Evolutionary conservation across 2,888 invertebrate species (phyloP).

Genomic region (Agrotis puta): DNA sequence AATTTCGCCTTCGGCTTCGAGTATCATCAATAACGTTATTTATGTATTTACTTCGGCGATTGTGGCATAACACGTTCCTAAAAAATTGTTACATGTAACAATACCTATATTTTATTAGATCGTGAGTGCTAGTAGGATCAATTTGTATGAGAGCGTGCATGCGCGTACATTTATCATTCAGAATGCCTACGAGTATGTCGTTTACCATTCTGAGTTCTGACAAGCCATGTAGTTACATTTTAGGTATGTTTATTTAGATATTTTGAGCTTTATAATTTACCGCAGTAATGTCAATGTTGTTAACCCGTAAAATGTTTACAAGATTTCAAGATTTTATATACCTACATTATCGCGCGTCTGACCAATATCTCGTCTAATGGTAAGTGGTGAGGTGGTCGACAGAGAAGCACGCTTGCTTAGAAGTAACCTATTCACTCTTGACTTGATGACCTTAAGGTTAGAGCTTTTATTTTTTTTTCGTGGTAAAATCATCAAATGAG

Average conservation of each 20-base stretch:
- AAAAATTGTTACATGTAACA: conserved; percentile 19
- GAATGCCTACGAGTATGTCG: conserved; percentile 24
- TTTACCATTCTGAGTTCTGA: conserved; percentile 42
- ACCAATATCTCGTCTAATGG: too few relatives aligned
- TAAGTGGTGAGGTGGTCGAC: too few relatives aligned
- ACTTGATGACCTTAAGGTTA: too few relatives aligned
- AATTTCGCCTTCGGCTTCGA: neutral
- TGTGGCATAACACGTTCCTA: neutral
- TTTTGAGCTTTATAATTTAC: neutral
- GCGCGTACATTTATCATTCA: conserved; percentile 42
- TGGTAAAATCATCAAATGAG: too few relatives aligned
- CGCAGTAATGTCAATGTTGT: neutral
- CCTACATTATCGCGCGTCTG: too few relatives aligned
- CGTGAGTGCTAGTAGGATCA: conserved; percentile 37
- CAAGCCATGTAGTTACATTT: neutral
- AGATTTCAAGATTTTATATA: too few relatives aligned
- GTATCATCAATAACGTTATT: conserved; percentile 20
- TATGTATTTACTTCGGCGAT: neutral
- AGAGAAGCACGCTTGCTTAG: too few relatives aligned
- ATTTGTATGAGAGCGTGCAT: conserved; percentile 41
- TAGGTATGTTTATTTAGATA: neutral
- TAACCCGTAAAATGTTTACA: neutral
- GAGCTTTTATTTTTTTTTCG: too few relatives aligned
- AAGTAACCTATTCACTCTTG: too few relatives aligned
- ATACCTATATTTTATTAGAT: conserved; percentile 14